These are phyloP conservation scores for Tragelaphus scriptus DNA, from an alignment of 2,113 vertebrate species.

Conservation along the genomic window DNA sequence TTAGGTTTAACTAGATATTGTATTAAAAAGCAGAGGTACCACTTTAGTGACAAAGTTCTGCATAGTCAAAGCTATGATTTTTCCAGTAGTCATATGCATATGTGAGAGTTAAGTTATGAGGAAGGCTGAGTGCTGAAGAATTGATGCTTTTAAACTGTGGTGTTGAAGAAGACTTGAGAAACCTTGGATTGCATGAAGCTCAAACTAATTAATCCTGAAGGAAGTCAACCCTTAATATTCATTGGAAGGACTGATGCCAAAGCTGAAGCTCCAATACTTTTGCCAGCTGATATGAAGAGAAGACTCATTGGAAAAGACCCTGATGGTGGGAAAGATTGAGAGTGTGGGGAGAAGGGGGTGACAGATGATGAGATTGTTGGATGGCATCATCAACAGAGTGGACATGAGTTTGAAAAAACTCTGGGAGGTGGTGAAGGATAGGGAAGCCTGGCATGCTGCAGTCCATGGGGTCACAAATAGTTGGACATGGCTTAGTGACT, in stretches of 20 bases:
- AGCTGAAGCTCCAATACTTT: background rate
- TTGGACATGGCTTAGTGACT: background rate
- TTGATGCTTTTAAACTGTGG: background rate
- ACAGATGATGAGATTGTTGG: background rate
- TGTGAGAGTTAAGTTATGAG: background rate
- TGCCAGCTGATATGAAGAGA: background rate
- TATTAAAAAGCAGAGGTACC: background rate
- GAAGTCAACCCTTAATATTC: background rate
- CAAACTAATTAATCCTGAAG: background rate
- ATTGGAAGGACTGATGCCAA: background rate
- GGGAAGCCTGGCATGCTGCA: background rate
- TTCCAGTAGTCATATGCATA: background rate
- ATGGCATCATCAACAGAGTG: background rate
- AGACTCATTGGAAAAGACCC: background rate
- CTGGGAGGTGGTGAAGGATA: background rate
- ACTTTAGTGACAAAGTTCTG: background rate
- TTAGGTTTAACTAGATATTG: background rate
- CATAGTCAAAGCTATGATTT: background rate
- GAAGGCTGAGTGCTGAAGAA: background rate
- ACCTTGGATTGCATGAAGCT: background rate
- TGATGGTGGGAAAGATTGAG: background rate
- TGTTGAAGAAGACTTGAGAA: background rate
- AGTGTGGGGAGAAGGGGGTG: background rate
- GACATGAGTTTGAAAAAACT: background rate
- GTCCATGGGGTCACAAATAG: background rate